phyloP scores from a whole-genome alignment of 2,888 invertebrate species.

The Chymomyza procnemis region DNA sequence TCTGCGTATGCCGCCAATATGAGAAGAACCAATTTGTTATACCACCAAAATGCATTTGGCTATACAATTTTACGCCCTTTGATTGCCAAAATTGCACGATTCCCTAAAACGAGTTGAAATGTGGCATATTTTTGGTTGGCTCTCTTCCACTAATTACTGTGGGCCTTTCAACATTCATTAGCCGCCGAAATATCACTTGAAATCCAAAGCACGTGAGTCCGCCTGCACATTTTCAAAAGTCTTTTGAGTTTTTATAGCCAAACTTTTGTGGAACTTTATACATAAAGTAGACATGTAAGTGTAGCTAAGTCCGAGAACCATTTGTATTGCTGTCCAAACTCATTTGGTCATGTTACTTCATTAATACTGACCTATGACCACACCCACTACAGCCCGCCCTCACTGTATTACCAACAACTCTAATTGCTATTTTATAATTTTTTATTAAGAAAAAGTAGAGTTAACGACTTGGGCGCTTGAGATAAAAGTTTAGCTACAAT shows the following conservation, averaged over 20 bases:
- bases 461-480: slow-evolving; percentile 5
- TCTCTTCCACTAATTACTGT: slow-evolving; percentile 46
- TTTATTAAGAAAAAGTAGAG: background rate
- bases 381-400: slow-evolving; percentile 9
- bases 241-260: slow-evolving; percentile 47
- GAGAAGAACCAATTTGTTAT: slow-evolving; percentile 66
- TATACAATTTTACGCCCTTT: slow-evolving; percentile 69
- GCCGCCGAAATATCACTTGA: background rate
- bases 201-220: slow-evolving; percentile 53
- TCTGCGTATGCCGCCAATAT: slow-evolving; percentile 38
- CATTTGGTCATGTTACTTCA: slow-evolving; percentile 73
- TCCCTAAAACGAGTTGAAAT: background rate
- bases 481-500: slow-evolving; percentile 46
- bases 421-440: slow-evolving; percentile 64
- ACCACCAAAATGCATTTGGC: slow-evolving; percentile 21
- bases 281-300: slow-evolving; percentile 25
- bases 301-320: slow-evolving; percentile 32
- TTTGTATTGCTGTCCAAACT: slow-evolving; percentile 59
- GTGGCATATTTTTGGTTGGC: too few relatives aligned
- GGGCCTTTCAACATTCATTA: slow-evolving; percentile 29
- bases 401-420: slow-evolving; percentile 41
- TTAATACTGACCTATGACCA: slow-evolving; percentile 46
- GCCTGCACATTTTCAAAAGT: background rate
- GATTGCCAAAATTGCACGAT: slow-evolving; percentile 40
- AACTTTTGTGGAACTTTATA: slow-evolving; percentile 51